Evolutionary conservation across 2,797 vertebrate genomes (phyloP), one percentile per base, ranked within the genome.

Genomic region (Mionectes olivaceus): DNA sequence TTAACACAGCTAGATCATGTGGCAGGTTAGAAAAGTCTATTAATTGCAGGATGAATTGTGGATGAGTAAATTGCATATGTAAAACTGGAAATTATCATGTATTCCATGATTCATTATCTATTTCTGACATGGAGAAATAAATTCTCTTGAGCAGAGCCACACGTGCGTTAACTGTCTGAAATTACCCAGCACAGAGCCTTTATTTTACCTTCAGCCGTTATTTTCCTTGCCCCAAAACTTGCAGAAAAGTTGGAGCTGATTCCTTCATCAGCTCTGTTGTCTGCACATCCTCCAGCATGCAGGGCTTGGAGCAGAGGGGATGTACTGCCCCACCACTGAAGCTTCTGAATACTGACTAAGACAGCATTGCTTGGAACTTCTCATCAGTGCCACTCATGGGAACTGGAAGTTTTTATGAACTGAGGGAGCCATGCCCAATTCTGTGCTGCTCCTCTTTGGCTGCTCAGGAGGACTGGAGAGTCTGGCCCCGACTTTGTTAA

Each of bases 11-110:
- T 75, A 73, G 59, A 82, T 86, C 55, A 50, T 24, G 43, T 64
- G 61, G 21, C 76, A 53, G 19, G 32, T 80, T 96, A 84, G 70
- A 76, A 80, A 79, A 91, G 50, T 7, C 0, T 67, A 83, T 90
- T 86, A 84, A 90, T 79, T 81, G 41, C 5, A 6, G 1, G 0
- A 53, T 91, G 35, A 95, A 83, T 65, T 83, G 68, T 87, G 41
- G 37, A 39, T 93, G 6, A 73, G 76, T 64, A 87, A 74, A 82
- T 50, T 60, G 46, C 60, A 46, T 82, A 90, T 8, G 2, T 60
- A 88, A 81, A 87, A 33, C 16, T 83, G 63, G 70, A 88, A 70
- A 86, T 88, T 70, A 91, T 73, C 37, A 55, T 90, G 30, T 61
- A 35, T 83, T 32, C 35, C 7, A 17, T 67, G 60, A 87, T 63